These are phyloP conservation scores for Camponotus pennsylvanicus DNA, from an alignment of 1,140 invertebrate genomes.

Conservation along the genomic window DNA sequence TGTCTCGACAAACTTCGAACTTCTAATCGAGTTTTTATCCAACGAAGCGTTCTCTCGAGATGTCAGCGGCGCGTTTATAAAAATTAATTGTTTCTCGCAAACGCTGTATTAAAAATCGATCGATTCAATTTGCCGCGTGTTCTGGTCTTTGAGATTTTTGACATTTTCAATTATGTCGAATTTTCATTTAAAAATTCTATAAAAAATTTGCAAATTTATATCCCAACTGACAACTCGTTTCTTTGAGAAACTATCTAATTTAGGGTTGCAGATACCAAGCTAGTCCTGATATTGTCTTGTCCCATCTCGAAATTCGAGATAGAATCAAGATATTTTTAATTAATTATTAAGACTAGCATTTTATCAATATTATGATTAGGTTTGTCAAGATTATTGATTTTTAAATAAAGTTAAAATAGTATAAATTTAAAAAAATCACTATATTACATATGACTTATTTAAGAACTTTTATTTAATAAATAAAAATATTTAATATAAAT, in stretches of 20 bases:
- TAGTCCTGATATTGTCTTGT: too few relatives aligned
- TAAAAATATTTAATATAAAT: too few relatives aligned
- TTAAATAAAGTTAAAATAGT: too few relatives aligned
- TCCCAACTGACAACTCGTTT: not conserved
- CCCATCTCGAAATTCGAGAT: too few relatives aligned
- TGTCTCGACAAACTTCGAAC: slow-evolving; percentile 59
- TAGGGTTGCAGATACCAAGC: too few relatives aligned
- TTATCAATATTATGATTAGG: too few relatives aligned
- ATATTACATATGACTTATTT: too few relatives aligned
- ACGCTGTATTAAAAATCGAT: not conserved
- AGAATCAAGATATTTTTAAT: too few relatives aligned
- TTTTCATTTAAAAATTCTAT: not conserved
- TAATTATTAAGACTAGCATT: too few relatives aligned
- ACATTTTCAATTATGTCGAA: not conserved
- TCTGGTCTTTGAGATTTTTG: not conserved
- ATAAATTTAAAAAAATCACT: too few relatives aligned
- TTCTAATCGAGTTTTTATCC: slow-evolving; percentile 58
- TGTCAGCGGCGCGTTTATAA: slow-evolving; percentile 18
- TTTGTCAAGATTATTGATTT: too few relatives aligned
- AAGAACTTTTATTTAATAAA: too few relatives aligned
- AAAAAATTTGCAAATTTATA: not conserved
- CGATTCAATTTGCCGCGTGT: not conserved
- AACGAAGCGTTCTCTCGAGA: slow-evolving; percentile 11
- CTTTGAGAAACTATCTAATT: not conserved
- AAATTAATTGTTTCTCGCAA: slow-evolving; percentile 11